A percentile compares a stretch with the other conserved stretches of the same genome.
Evolutionary conservation across 2,113 vertebrate genomes (phyloP).

Genomic region (Trichechus manatus): DNA sequence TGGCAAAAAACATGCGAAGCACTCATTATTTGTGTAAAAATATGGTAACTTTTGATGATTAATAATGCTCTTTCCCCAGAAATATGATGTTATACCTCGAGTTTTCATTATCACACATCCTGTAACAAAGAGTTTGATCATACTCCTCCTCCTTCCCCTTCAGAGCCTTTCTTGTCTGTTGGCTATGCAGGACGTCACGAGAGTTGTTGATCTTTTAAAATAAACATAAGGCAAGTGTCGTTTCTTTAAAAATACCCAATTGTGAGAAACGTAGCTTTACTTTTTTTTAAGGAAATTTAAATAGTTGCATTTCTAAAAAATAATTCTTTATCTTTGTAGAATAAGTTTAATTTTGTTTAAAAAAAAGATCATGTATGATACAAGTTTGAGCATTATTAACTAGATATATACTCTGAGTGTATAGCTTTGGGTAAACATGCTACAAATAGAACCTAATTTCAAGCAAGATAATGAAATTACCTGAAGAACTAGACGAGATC

Average conservation of each 20-base stretch:
- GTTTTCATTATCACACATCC: neutral
- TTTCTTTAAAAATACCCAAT: conserved; percentile 35
- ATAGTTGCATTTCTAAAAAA: neutral
- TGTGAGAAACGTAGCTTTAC: neutral
- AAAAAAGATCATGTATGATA: conserved; percentile 3
- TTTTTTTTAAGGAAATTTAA: conserved; percentile 10
- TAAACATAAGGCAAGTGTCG: neutral
- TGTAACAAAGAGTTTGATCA: neutral
- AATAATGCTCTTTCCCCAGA: neutral
- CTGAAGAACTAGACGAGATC: neutral
- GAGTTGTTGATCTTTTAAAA: neutral
- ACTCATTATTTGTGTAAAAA: too few relatives aligned
- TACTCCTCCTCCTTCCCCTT: neutral
- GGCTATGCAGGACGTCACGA: neutral
- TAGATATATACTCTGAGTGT: neutral
- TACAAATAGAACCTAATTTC: conserved; percentile 35
- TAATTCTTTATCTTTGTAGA: neutral
- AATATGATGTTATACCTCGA: neutral
- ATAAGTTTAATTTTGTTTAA: conserved; percentile 53
- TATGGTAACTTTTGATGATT: neutral
- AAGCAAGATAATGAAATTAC: neutral
- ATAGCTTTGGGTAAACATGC: neutral
- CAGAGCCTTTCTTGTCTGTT: neutral
- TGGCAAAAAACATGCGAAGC: too few relatives aligned
- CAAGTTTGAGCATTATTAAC: neutral